Percentiles rank a stretch among this genome's conserved stretches.
Conservation (phyloP, 2,888 invertebrate species). For the Koerneria pararmatus region DNA sequence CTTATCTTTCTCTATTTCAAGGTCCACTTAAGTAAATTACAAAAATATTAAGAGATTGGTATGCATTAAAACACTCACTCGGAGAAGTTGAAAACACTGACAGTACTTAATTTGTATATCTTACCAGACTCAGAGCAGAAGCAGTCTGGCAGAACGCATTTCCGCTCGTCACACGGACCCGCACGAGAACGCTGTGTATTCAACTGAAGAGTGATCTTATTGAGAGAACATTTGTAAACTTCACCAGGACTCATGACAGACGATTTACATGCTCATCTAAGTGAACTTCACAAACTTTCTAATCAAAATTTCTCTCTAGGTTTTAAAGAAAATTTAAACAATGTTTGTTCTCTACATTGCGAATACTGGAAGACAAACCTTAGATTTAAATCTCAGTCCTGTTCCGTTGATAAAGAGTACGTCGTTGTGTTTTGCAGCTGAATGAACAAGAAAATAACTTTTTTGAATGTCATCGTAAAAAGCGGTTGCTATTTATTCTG, state of each 20-base stretch:
- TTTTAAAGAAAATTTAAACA: too few relatives aligned
- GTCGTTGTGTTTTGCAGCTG: slow-evolving; percentile 33
- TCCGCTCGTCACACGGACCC: slow-evolving; percentile 33
- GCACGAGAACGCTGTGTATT: slow-evolving; percentile 31
- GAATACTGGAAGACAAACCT: neutral
- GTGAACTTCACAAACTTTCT: too few relatives aligned
- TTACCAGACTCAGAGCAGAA: slow-evolving; percentile 46
- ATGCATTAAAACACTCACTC: too few relatives aligned
- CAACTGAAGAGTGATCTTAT: slow-evolving; percentile 23
- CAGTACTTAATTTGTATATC: neutral
- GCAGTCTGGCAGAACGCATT: slow-evolving; percentile 50
- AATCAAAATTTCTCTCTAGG: too few relatives aligned
- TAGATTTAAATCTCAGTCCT: slow-evolving; percentile 37
- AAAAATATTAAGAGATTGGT: too few relatives aligned
- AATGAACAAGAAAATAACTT: slow-evolving; percentile 13
- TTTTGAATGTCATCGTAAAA: neutral
- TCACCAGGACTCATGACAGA: too few relatives aligned
- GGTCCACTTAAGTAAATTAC: too few relatives aligned
- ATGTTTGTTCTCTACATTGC: too few relatives aligned
- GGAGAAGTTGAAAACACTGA: too few relatives aligned
- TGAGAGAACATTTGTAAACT: too few relatives aligned
- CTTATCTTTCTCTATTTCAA: too few relatives aligned
- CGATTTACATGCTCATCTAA: too few relatives aligned
- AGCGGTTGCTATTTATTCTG: slow-evolving; percentile 8
- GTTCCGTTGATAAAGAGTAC: slow-evolving; percentile 40